phyloP scores from a whole-genome alignment of 2,888 invertebrate genomes.

The Prosapia bicincta region DNA sequence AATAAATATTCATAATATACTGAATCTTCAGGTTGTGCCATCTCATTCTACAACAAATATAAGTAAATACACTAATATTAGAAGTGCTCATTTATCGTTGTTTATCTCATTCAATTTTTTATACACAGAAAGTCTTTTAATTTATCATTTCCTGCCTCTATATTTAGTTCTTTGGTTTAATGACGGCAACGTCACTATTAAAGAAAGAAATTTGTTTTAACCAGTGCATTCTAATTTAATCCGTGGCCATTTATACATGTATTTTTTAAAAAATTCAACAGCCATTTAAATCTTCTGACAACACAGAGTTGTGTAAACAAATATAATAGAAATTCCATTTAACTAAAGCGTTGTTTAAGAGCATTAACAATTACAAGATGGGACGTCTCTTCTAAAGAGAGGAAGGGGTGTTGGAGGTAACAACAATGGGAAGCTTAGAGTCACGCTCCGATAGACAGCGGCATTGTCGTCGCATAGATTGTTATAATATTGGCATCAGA shows the following conservation, averaged over 20 bases:
- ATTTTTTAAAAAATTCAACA: background rate
- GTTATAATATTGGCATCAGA: constrained; percentile 2
- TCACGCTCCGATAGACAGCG: background rate
- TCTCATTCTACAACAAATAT: too few species aligned
- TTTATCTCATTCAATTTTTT: too few species aligned
- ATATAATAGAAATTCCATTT: background rate
- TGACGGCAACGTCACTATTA: too few species aligned
- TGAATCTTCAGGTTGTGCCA: too few species aligned
- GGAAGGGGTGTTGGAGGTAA: background rate
- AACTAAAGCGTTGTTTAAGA: background rate
- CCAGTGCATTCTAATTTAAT: too few species aligned
- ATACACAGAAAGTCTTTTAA: too few species aligned
- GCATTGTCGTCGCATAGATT: background rate
- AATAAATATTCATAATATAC: too few species aligned
- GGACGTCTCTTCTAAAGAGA: background rate
- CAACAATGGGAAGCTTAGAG: background rate
- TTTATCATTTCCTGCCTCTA: too few species aligned
- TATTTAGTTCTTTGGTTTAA: too few species aligned
- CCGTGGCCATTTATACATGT: background rate
- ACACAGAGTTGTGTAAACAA: background rate
- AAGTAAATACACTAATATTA: too few species aligned
- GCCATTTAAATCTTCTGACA: background rate
- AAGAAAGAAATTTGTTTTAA: too few species aligned
- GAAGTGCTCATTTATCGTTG: too few species aligned
- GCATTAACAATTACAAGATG: background rate